These are phyloP conservation scores for Trachythela sp. DNA, from an alignment of 64 coral and sea anemone genomes.

Conservation along the genomic window DNA sequence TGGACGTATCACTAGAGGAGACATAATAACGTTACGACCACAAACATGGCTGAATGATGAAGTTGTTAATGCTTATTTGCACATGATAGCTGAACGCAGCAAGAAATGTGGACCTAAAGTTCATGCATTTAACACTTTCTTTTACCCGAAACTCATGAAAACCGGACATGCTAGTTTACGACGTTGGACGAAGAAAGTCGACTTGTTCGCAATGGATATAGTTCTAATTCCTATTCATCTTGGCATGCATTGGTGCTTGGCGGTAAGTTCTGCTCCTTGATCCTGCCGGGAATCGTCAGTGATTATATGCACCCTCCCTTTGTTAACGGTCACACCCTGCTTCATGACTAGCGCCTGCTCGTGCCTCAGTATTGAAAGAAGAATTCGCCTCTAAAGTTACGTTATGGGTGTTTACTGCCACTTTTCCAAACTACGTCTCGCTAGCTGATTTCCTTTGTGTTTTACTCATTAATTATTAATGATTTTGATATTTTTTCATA, in stretches of 20 bases:
- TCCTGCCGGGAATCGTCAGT: too few relatives aligned
- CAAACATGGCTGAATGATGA: slow-evolving; percentile 99
- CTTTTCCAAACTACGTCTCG: too few relatives aligned
- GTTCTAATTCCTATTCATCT: slow-evolving; percentile 92
- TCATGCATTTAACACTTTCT: slow-evolving; percentile 89
- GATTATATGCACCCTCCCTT: too few relatives aligned
- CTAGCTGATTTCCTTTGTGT: too few relatives aligned
- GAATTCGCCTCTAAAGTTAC: too few relatives aligned
- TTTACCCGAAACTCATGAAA: slow-evolving; percentile 98
- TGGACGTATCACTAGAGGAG: slow-evolving; percentile 69
- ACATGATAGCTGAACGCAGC: slow-evolving; percentile 74
- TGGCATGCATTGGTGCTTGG: slow-evolving; percentile 99
- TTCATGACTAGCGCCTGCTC: too few relatives aligned
- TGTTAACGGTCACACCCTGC: too few relatives aligned
- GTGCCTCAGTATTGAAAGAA: not conserved
- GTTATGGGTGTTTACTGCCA: too few relatives aligned
- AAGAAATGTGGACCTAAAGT: slow-evolving; percentile 69
- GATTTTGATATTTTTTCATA: too few relatives aligned
- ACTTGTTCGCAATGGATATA: slow-evolving; percentile 87
- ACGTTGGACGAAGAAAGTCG: slow-evolving; percentile 93
- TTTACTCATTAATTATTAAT: too few relatives aligned
- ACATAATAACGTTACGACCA: slow-evolving; percentile 73
- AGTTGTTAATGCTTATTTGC: slow-evolving; percentile 88
- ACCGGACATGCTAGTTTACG: slow-evolving; percentile 78
- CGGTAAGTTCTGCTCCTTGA: slow-evolving; percentile 61